Base-by-base conservation (phyloP, 92 coral and sea anemone species). In the Muricea muricata region DNA sequence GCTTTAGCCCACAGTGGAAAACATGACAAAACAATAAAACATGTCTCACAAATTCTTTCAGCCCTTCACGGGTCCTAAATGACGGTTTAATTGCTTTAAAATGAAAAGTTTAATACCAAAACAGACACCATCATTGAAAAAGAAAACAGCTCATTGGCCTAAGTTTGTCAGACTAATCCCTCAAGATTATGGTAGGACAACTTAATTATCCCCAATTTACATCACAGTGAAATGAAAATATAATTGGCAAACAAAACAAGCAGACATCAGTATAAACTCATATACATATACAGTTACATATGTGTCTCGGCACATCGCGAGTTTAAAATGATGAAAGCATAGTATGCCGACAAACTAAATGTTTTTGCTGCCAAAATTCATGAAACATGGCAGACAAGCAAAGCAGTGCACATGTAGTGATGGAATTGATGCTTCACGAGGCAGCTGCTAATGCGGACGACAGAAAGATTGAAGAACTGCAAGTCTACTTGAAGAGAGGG, bases 381-480 rank as follows among this genome's bases (percentile, higher is more conserved):
- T 61, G 18, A 30, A 30, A 61, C 34, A 30, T 26, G 68, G 20
- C 68, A 29, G 68, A 52, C 6, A 52, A 25, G 20, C 82, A 37
- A 23, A 77, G 35, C 52, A 77, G 82, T 37, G 82, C 50, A 12
- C 82, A 77, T 14, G 70, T 39, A 12, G 82, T 77, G 5, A 77
- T 77, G 57, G 94, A 93, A 35, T 37, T 94, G 57, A 70, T 93
- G 15, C 88, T 94, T 0, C 98, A 94, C 77, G 97, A 94, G 76
- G 89, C 90, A 0, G 92, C 94, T 21, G 89, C 93, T 1, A 75
- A 89, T 1, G 98, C 97, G 30, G 97, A 94, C 39, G 88, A 86
- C 66, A 76, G 65, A 7, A 94, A 87, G 40, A 91, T 94, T 6
- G 98, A 94, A 55, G 97, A 94, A 80, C 76, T 94, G 21, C 93